Evolutionary conservation across 2,888 invertebrate genomes (phyloP).

Genomic region (Dasypogon diadema): DNA sequence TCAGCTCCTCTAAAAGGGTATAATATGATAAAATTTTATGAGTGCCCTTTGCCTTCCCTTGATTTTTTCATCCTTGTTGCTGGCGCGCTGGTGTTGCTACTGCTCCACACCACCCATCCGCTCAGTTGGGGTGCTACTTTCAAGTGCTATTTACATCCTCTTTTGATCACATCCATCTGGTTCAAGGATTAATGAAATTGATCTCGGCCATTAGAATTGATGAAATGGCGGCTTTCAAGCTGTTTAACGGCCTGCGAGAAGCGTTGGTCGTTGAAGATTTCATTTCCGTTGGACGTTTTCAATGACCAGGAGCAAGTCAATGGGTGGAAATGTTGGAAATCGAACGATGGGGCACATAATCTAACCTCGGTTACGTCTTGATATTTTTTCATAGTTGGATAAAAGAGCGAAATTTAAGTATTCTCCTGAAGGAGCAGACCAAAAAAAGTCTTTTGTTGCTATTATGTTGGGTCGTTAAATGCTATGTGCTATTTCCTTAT

Average conservation of each 20-base stretch:
- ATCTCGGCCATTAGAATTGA: constrained; percentile 56
- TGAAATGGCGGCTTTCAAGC: constrained; percentile 55
- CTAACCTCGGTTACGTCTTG: constrained; percentile 21
- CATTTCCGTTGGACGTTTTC: constrained; percentile 37
- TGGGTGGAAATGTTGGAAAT: constrained; percentile 16
- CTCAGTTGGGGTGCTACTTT: constrained; percentile 40
- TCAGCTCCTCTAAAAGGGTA: constrained; percentile 46
- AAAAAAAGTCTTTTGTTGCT: constrained; percentile 22
- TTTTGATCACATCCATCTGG: constrained; percentile 49
- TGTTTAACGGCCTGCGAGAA: constrained; percentile 53
- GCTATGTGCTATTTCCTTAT: constrained; percentile 29
- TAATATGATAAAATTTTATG: constrained; percentile 55
- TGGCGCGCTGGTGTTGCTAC: neutral
- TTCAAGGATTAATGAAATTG: constrained; percentile 56
- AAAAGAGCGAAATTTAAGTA: constrained; percentile 25
- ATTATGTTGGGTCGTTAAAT: constrained; percentile 6
- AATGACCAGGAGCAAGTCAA: constrained; percentile 37
- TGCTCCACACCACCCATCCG: neutral
- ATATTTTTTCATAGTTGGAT: constrained; percentile 1
- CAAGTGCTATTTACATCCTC: constrained; percentile 42
- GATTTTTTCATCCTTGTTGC: constrained; percentile 28
- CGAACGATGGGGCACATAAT: constrained; percentile 4
- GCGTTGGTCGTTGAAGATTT: constrained; percentile 44
- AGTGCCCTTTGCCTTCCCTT: constrained; percentile 52
- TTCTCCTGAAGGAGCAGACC: neutral